A percentile compares a stretch with the other conserved stretches of the same genome.
Evolutionary conservation across 2,888 invertebrate genomes (phyloP).

Genomic region (Myopa testacea): DNA sequence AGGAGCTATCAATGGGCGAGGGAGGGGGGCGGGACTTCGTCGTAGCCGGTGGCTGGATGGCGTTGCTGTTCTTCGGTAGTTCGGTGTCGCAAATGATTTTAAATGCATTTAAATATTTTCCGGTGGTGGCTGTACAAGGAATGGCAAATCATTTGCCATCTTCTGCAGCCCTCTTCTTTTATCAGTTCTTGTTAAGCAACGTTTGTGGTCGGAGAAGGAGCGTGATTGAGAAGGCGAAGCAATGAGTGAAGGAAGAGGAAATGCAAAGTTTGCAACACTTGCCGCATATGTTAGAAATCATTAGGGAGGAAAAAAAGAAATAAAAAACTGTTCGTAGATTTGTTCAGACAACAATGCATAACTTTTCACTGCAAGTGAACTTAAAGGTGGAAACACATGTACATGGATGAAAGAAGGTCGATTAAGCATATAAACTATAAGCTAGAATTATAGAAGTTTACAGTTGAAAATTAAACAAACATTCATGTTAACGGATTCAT

Average conservation of each 20-base stretch:
- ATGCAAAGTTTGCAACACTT: slow-evolving; percentile 9
- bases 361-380: too few species aligned
- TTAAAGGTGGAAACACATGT: too few species aligned
- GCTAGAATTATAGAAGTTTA: too few species aligned
- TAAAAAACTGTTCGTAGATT: background rate
- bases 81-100: slow-evolving; percentile 29
- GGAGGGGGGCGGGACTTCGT: too few species aligned
- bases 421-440: too few species aligned
- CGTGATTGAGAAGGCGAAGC: background rate
- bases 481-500: too few species aligned
- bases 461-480: too few species aligned
- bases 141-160: background rate
- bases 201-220: background rate
- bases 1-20: slow-evolving; percentile 19
- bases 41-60: background rate
- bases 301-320: background rate
- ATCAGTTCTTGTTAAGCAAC: background rate
- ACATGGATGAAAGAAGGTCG: too few species aligned
- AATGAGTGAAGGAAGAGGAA: background rate
- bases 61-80: background rate
- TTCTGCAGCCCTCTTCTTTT: background rate
- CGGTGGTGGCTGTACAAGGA: background rate
- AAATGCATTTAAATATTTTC: slow-evolving; percentile 34
- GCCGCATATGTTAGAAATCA: slow-evolving; percentile 16
- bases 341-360: too few species aligned